Evolutionary conservation across 2,888 invertebrate genomes (phyloP).

Genomic region (Cephus sareptanus): DNA sequence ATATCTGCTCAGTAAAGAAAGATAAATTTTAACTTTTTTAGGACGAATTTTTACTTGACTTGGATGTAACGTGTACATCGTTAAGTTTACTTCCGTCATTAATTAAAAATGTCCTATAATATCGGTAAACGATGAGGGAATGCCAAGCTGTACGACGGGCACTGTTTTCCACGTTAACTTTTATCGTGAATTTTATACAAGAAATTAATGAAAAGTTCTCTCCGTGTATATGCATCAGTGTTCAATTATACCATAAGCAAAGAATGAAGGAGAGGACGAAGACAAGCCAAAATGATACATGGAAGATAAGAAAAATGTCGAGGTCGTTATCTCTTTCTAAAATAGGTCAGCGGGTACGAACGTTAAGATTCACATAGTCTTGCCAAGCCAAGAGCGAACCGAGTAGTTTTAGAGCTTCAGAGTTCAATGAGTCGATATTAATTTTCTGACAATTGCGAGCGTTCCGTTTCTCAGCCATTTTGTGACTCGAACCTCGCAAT

Average conservation of each 20-base stretch:
- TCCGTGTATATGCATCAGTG: background rate
- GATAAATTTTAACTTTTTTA: background rate
- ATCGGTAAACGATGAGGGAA: background rate
- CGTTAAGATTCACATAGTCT: slow-evolving; percentile 3
- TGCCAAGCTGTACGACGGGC: background rate
- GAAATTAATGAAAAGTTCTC: background rate
- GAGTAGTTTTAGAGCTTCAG: slow-evolving; percentile 17
- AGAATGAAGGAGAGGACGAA: slow-evolving; percentile 8
- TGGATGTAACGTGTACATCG: background rate
- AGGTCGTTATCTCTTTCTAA: background rate
- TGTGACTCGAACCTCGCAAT: background rate
- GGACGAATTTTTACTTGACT: background rate
- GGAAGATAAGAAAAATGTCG: background rate
- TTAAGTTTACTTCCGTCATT: background rate
- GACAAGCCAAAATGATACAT: background rate
- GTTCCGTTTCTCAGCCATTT: background rate
- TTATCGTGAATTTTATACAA: background rate
- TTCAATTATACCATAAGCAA: background rate
- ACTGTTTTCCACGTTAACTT: background rate
- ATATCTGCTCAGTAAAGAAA: background rate
- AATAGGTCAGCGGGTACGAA: slow-evolving; percentile 10
- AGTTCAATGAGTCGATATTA: slow-evolving; percentile 40
- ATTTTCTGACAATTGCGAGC: slow-evolving; percentile 30
- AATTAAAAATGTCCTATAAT: background rate
- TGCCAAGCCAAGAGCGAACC: slow-evolving; percentile 12